Percentiles rank a stretch among this genome's conserved stretches.
phyloP scores from a whole-genome alignment of 2,888 invertebrate genomes.

The Calameuta pallipes region DNA sequence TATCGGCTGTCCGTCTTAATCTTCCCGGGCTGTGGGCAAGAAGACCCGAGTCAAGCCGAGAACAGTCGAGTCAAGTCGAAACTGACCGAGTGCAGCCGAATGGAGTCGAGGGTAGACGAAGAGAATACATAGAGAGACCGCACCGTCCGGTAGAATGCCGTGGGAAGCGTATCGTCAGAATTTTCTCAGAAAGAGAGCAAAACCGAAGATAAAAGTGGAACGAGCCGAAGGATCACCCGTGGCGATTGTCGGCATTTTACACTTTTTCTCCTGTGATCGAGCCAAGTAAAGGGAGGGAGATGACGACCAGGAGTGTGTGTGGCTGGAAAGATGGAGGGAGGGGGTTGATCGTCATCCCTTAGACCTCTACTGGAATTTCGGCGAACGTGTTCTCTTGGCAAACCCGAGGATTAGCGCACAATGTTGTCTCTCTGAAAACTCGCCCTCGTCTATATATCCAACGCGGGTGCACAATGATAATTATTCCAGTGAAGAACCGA shows the following conservation, averaged over 20 bases:
- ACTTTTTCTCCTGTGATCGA: constrained; percentile 2
- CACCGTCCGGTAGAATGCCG: neutral
- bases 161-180: neutral
- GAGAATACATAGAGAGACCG: neutral
- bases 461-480: neutral
- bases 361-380: constrained; percentile 26
- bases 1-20: neutral
- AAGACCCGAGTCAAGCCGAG: neutral
- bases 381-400: constrained; percentile 33
- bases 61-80: neutral
- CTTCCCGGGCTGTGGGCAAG: neutral
- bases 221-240: neutral
- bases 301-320: neutral
- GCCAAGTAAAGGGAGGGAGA: neutral
- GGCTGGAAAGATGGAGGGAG: too few species aligned
- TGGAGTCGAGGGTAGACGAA: neutral
- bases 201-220: neutral
- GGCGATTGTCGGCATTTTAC: neutral
- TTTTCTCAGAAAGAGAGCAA: neutral
- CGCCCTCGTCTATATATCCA: constrained; percentile 1
- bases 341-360: neutral
- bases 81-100: neutral
- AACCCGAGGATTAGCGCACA: constrained; percentile 33
- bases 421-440: neutral
- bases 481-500: constrained; percentile 3